A percentile compares a stretch with the other conserved stretches of the same genome.
phyloP scores from a whole-genome alignment of 35 echinoderm and acorn worm species.

The Ophiothrix spiculata region DNA sequence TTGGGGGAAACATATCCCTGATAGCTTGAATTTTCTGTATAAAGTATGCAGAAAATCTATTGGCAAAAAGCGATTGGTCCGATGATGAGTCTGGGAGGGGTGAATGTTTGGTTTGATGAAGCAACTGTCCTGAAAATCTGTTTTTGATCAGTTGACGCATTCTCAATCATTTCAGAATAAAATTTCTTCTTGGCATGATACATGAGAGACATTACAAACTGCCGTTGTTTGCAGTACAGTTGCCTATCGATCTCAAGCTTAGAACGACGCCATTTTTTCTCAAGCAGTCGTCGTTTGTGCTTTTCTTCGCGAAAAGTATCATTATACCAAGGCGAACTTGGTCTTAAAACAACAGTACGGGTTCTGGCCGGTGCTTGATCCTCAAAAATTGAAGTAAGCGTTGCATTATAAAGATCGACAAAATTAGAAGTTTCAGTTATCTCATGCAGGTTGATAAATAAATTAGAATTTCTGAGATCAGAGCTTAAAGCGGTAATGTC shows the following conservation, averaged over 20 bases:
- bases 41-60: constrained; percentile 1
- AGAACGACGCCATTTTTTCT: constrained; percentile 13
- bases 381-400: constrained; percentile 10
- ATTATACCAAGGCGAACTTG: constrained; percentile 6
- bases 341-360: neutral
- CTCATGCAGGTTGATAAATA: neutral
- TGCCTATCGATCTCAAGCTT: neutral
- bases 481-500: neutral
- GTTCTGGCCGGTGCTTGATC: constrained; percentile 12
- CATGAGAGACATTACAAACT: neutral
- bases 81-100: neutral
- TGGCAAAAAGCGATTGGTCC: neutral
- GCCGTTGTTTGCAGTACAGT: constrained; percentile 3
- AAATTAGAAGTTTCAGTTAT: constrained; percentile 6
- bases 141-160: neutral
- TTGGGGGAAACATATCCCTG: neutral
- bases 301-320: neutral
- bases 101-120: neutral
- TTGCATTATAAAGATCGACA: constrained; percentile 18
- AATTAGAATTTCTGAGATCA: neutral
- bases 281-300: neutral
- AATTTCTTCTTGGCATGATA: neutral
- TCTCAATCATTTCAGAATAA: neutral
- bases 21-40: neutral
- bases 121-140: neutral